Conservation (phyloP, 2,113 vertebrate genomes). For the Ceyx melanurus region DNA sequence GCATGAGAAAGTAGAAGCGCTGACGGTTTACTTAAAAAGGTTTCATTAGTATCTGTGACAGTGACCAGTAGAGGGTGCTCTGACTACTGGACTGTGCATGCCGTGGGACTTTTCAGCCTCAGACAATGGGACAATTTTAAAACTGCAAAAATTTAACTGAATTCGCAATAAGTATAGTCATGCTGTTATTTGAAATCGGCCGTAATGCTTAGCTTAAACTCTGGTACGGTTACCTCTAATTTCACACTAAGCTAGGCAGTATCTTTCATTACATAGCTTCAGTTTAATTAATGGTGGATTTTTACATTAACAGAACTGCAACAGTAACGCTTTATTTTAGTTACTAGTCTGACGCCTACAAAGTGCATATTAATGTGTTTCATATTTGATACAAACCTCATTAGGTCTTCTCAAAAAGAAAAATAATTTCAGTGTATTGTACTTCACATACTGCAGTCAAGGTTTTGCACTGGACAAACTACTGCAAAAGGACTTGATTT, state of each 20-base stretch:
- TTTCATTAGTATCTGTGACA: neutral
- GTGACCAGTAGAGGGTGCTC: slow-evolving; percentile 49
- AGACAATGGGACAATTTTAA: neutral
- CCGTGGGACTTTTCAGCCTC: neutral
- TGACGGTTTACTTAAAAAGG: neutral
- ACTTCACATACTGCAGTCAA: neutral
- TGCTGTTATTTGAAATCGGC: neutral
- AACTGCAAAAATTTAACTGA: neutral
- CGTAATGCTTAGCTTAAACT: neutral
- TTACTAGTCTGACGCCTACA: neutral
- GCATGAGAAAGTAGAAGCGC: neutral
- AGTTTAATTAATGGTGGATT: neutral
- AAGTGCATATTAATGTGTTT: neutral
- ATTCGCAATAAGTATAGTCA: neutral
- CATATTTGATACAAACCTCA: neutral
- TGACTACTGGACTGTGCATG: neutral
- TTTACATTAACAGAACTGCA: neutral
- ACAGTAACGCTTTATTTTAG: neutral
- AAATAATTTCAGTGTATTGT: neutral
- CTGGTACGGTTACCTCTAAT: neutral
- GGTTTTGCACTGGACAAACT: neutral
- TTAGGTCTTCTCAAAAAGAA: neutral
- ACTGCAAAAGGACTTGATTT: neutral
- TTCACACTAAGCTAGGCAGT: neutral
- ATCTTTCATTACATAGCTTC: neutral